Conservation (phyloP, 1,140 invertebrate species). For the Drosophila kepulauana region DNA sequence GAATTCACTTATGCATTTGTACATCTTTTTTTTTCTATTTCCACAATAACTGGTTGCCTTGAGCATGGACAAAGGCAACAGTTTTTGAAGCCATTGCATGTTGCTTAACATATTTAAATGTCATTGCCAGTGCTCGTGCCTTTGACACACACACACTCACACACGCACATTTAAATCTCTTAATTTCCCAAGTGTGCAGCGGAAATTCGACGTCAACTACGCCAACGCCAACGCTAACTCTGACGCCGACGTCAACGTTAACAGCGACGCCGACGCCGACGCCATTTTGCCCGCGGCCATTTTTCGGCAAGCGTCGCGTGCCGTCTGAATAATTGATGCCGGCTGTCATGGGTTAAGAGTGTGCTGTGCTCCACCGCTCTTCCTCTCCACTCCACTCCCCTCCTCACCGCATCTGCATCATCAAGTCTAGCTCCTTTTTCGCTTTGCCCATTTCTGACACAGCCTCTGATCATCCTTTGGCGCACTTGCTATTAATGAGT, state of each 20-base stretch:
- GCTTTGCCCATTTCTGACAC: not conserved
- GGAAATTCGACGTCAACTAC: conserved; percentile 48
- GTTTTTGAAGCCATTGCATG: conserved; percentile 36
- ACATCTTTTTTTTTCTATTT: no score
- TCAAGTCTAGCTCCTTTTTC: no score
- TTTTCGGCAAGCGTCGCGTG: conserved; percentile 62
- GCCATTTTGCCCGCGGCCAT: conserved; percentile 69
- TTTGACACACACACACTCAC: conserved; percentile 14
- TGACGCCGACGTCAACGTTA: conserved; percentile 47
- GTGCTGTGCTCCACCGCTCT: not conserved
- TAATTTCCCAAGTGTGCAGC: conserved; percentile 70
- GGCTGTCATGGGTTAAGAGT: conserved; percentile 63
- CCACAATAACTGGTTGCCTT: not conserved
- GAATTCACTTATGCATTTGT: no score
- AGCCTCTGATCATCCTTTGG: not conserved
- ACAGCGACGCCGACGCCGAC: conserved; percentile 38
- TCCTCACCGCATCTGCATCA: not conserved
- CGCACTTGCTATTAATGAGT: conserved; percentile 75
- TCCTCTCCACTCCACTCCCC: not conserved
- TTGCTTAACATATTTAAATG: conserved; percentile 34
- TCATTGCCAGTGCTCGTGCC: conserved; percentile 22
- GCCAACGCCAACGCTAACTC: conserved; percentile 29
- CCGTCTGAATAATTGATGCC: conserved; percentile 70
- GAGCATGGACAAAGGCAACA: conserved; percentile 40
- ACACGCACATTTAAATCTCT: conserved; percentile 17